Conservation (phyloP, 1,140 invertebrate genomes). For the Drosophila pectinifera region DNA sequence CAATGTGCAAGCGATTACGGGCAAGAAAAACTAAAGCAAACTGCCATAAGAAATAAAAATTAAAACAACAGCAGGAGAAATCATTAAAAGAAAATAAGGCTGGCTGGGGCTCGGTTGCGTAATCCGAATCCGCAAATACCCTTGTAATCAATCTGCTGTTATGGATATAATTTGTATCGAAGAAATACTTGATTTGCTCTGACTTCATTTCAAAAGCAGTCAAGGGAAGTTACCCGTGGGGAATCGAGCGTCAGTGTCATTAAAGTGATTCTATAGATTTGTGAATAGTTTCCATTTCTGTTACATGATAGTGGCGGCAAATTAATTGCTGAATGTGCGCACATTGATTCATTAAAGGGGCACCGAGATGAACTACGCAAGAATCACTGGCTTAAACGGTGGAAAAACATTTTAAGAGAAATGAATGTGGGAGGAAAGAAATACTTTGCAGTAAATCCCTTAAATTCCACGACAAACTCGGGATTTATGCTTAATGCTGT, state of each 20-base stretch:
- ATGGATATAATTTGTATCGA: background rate
- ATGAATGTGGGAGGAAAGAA: background rate
- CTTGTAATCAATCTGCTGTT: constrained; percentile 8
- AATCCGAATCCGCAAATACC: constrained; percentile 18
- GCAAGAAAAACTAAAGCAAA: constrained; percentile 5
- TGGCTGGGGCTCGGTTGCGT: background rate
- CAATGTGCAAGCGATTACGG: constrained; percentile 38
- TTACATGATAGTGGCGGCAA: constrained; percentile 1
- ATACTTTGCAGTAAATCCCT: background rate
- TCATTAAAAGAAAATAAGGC: constrained; percentile 26
- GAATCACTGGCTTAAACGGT: background rate
- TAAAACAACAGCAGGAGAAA: constrained; percentile 26
- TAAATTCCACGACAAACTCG: constrained; percentile 12
- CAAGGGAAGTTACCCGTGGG: background rate
- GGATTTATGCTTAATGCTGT: constrained; percentile 10
- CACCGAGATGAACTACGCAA: too few species aligned
- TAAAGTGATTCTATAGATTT: constrained; percentile 9
- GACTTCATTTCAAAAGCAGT: background rate
- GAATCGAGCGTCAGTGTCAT: constrained; percentile 9
- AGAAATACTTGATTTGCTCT: background rate
- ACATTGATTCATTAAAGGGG: background rate
- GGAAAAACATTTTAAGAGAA: background rate
- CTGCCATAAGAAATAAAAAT: constrained; percentile 39
- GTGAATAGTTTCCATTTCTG: constrained; percentile 5
- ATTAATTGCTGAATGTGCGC: background rate